These are phyloP conservation scores for Ursus arctos DNA, from an alignment of 2,113 vertebrate species.

Conservation along the genomic window DNA sequence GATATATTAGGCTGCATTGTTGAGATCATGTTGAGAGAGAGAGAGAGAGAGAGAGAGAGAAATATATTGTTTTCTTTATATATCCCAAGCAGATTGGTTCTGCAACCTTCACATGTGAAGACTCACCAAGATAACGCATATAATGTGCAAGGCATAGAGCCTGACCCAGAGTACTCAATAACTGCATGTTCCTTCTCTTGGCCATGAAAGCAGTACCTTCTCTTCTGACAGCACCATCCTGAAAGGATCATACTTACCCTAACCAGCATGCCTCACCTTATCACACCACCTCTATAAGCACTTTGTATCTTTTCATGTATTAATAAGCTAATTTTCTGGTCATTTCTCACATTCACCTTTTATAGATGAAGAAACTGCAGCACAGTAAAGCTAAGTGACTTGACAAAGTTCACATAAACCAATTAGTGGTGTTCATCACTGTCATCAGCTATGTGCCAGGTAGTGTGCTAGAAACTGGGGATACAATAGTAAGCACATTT, in stretches of 20 bases:
- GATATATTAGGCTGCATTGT: constrained; percentile 33
- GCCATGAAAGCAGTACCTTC: neutral
- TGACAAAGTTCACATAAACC: neutral
- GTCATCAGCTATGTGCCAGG: neutral
- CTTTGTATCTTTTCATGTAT: neutral
- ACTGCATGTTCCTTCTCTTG: neutral
- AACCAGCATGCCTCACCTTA: neutral
- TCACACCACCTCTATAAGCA: neutral
- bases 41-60: neutral
- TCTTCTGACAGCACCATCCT: neutral
- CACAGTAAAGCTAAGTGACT: neutral
- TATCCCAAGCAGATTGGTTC: neutral
- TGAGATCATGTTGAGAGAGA: neutral
- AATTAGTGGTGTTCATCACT: neutral
- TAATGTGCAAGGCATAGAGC: neutral
- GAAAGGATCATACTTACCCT: neutral
- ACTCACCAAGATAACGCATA: neutral
- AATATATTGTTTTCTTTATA: neutral
- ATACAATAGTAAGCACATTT: neutral
- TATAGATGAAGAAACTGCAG: neutral
- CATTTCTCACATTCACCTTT: neutral
- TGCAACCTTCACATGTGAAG: constrained; percentile 17
- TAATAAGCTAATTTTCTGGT: constrained; percentile 16
- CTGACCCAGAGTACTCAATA: neutral
- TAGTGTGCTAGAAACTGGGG: neutral